phyloP scores from a whole-genome alignment of 2,113 vertebrate genomes.

The Leucoraja erinaceus region DNA sequence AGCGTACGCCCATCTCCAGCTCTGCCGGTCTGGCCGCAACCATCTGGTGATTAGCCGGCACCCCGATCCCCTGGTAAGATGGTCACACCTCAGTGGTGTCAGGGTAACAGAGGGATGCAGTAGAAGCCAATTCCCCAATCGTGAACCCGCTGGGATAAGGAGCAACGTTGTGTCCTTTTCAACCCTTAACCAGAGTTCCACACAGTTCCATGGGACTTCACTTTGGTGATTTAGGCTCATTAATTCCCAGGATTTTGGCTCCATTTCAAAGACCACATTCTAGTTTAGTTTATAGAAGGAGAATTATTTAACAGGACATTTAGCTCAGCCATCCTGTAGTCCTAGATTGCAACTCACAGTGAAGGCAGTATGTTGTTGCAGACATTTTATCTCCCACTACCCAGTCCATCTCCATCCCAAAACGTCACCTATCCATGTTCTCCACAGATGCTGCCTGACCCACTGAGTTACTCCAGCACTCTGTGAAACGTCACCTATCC shows the following conservation, averaged over 20 bases:
- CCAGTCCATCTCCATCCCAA: too few relatives aligned
- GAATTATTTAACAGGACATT: too few relatives aligned
- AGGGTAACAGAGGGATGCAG: not conserved
- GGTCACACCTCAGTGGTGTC: too few relatives aligned
- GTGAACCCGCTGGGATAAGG: not conserved
- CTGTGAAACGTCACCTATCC: too few relatives aligned
- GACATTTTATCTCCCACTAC: too few relatives aligned
- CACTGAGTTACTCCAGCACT: too few relatives aligned
- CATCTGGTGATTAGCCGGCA: conserved; percentile 83
- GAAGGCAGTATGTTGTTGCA: too few relatives aligned
- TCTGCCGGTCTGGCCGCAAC: conserved; percentile 71
- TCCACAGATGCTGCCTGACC: too few relatives aligned
- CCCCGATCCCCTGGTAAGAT: conserved; percentile 77
- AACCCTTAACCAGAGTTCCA: not conserved
- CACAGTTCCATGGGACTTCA: not conserved
- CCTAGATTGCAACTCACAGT: too few relatives aligned
- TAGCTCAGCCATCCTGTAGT: not conserved
- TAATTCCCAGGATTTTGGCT: not conserved
- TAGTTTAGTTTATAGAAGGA: too few relatives aligned
- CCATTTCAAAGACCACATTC: not conserved
- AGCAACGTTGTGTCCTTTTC: not conserved
- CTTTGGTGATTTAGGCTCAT: not conserved
- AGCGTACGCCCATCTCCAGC: conserved; percentile 76
- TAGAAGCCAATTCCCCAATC: not conserved
- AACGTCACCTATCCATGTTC: too few relatives aligned